Conservation (phyloP, 2,797 vertebrate genomes). For the Cossypha dichroa region DNA sequence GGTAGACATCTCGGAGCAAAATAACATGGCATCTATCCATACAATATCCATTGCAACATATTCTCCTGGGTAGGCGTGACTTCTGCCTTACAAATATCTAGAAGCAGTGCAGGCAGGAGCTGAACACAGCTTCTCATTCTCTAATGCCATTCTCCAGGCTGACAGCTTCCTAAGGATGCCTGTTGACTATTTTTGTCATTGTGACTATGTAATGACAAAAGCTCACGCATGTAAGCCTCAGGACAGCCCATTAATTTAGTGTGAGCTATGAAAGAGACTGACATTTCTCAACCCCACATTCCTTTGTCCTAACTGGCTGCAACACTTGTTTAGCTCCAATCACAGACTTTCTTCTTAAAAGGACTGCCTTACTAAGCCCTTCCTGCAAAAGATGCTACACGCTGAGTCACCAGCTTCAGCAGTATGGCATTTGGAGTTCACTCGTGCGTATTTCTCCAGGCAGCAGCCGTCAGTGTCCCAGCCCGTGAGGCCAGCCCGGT, state of each 20-base stretch:
- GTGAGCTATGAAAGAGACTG: neutral
- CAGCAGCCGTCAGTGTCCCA: neutral
- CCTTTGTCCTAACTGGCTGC: neutral
- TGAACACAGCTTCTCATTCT: neutral
- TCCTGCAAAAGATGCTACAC: neutral
- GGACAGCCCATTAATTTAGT: neutral
- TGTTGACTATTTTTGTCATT: neutral
- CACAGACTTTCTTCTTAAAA: neutral
- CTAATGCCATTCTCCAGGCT: neutral
- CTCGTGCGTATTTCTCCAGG: neutral
- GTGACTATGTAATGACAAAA: neutral
- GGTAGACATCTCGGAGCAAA: neutral
- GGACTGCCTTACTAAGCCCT: neutral
- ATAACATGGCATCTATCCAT: neutral
- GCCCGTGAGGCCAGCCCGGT: neutral
- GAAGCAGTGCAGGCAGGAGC: neutral
- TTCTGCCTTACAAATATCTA: neutral
- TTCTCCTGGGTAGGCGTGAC: neutral
- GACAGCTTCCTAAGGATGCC: neutral
- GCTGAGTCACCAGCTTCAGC: neutral
- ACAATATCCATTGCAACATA: neutral
- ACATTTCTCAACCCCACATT: neutral
- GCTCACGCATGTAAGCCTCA: neutral
- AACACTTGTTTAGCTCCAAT: neutral
- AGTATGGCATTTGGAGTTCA: neutral